These are phyloP conservation scores for Lasioglossum figueresi DNA, from an alignment of 2,888 invertebrate species.

Conservation along the genomic window DNA sequence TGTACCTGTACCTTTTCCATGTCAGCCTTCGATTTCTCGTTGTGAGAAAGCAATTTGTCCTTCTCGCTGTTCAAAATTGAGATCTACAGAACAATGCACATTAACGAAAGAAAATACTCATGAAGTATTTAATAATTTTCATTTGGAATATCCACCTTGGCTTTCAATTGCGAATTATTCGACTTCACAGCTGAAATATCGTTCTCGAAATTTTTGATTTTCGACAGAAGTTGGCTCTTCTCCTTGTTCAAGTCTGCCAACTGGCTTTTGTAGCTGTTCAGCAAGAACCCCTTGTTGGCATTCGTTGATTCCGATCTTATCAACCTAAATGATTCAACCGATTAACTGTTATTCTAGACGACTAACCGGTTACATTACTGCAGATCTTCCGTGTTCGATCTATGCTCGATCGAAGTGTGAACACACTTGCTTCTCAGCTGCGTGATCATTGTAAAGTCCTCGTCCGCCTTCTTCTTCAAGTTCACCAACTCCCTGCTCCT, in stretches of 20 bases:
- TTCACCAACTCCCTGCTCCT: constrained; percentile 66
- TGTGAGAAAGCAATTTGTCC: constrained; percentile 46
- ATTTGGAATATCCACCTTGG: constrained; percentile 57
- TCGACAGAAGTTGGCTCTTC: constrained; percentile 57
- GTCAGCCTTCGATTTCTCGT: constrained; percentile 38
- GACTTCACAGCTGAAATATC: constrained; percentile 61
- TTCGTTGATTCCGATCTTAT: constrained; percentile 71
- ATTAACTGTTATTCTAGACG: neutral
- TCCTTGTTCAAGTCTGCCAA: constrained; percentile 66
- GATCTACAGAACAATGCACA: constrained; percentile 40
- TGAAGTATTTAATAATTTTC: neutral
- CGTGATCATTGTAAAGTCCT: constrained; percentile 64
- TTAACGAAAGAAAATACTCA: neutral
- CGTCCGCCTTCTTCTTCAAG: constrained; percentile 72
- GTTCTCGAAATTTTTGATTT: constrained; percentile 63
- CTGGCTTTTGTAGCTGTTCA: constrained; percentile 73
- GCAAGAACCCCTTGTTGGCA: constrained; percentile 70
- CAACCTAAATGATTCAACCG: constrained; percentile 60
- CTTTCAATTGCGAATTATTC: constrained; percentile 68
- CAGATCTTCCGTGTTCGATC: no score
- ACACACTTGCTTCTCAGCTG: constrained; percentile 69
- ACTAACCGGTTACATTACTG: no score
- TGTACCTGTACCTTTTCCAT: constrained; percentile 33
- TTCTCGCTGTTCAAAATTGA: constrained; percentile 64
- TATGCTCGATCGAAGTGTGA: neutral